Base-by-base conservation (phyloP, 1,140 invertebrate genomes). In the Pogonomyrmex californicus region DNA sequence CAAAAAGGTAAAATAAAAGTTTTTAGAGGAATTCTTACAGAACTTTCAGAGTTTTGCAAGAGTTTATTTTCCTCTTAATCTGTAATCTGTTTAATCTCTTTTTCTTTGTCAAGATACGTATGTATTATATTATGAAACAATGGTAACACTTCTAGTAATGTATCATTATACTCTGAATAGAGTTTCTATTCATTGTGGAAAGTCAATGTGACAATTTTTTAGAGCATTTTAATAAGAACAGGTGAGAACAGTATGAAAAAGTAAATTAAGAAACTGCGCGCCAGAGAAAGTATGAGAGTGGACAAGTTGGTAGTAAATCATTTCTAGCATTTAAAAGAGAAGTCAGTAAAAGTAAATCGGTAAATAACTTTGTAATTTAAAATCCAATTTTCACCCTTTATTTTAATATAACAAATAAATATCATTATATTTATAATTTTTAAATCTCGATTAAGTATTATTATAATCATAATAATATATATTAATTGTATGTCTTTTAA, bases 211-310 rank as follows among this genome's bases (percentile, higher is more conserved):
- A 82, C 49, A 56, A 38, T 56, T 71, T 81, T 49, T 56, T 51
- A 36, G 23, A 82, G 65, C 65, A 82, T 44, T 71, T 82, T 82
- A 71, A 49, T 66, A 33, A 58, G 14, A 71, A 49, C 14, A 1
- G 17, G 30, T 33, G 51, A 71, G 36, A 56, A 82, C 51, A n/a
- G 23, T 44, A n/a, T 56, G 12, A 82, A 71, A 41, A 56, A 82
- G 23, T 41, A 82, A 44, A 70, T 82, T 71, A 44, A 82, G 47
- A 56, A 56, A 30, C 30, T 9, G 2, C 49, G 33, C 36, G 38
- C 41, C 9, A 70, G 78, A 71, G 78, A 82, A 82, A 82, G 78
- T 82, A 44, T 23, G 51, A 30, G 51, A 81, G 23, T 81, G 36
- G 23, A 71, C 41, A 30, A 47, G 9, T 36, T 17, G 30, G 17